These are phyloP conservation scores for Pseudorhombus dupliciocellatus DNA, from an alignment of 2,113 vertebrate genomes.

Conservation along the genomic window DNA sequence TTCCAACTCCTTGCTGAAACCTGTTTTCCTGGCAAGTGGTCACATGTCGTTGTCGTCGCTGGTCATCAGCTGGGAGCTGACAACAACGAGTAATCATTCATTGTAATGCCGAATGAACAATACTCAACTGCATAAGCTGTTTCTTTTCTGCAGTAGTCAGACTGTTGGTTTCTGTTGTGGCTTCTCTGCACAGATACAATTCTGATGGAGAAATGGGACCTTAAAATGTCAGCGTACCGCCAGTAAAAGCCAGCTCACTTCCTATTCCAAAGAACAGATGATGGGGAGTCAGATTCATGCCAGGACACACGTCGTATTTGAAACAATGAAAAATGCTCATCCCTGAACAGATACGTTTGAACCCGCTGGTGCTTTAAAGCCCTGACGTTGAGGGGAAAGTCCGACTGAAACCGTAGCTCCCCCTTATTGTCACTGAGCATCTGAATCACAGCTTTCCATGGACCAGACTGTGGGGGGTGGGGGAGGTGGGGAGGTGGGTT, in stretches of 20 bases:
- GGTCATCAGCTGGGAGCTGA: no score
- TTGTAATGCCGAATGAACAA: neutral
- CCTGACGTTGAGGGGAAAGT: neutral
- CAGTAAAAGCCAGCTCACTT: neutral
- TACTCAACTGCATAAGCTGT: no score
- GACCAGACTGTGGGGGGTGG: constrained; percentile 14
- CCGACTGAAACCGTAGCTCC: neutral
- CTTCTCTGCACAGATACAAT: no score
- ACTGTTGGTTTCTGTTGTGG: no score
- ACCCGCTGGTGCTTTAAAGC: neutral
- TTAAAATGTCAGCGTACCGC: no score
- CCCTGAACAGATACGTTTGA: neutral
- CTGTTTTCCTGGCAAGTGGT: no score
- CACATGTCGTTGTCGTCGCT: no score
- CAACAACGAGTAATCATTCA: neutral
- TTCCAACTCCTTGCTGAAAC: no score
- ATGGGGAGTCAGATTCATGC: neutral
- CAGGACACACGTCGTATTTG: no score
- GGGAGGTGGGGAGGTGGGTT: no score
- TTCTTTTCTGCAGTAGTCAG: neutral
- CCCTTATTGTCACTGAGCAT: constrained; percentile 16
- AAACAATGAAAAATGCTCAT: neutral
- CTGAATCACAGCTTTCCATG: constrained; percentile 26
- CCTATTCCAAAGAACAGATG: neutral
- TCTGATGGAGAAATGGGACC: no score